Percentiles rank a stretch among this genome's conserved stretches.
These are phyloP conservation scores for Samia ricini DNA, from an alignment of 1,140 invertebrate species.

Conservation along the genomic window DNA sequence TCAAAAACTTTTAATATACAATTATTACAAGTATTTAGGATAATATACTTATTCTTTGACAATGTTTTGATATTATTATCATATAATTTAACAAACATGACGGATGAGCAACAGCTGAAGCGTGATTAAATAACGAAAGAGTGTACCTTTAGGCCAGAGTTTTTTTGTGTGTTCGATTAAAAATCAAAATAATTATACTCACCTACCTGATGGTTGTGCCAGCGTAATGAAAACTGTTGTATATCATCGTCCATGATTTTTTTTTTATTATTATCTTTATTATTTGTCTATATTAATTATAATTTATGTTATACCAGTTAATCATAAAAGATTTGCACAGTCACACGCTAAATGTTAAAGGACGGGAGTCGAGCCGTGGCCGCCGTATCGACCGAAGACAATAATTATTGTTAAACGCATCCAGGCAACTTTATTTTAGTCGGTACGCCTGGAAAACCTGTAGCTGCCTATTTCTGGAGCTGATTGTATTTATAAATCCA, in stretches of 20 bases:
- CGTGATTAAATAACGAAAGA: background rate
- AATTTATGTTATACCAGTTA: conserved; percentile 11
- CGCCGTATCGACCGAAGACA: conserved; percentile 37
- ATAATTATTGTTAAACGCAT: conserved; percentile 77
- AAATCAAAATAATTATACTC: conserved; percentile 53
- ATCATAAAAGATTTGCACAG: conserved; percentile 31
- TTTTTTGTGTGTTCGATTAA: conserved; percentile 24
- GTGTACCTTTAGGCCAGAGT: conserved; percentile 33
- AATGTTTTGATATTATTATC: background rate
- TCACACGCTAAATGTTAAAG: background rate
- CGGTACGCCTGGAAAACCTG: conserved; percentile 78
- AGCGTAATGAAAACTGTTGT: conserved; percentile 88
- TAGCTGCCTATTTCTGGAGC: conserved; percentile 79
- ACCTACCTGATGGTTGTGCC: conserved; percentile 88
- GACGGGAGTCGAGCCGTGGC: background rate
- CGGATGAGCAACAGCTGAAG: background rate
- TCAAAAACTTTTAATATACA: too few species aligned
- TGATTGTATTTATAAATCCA: conserved; percentile 78
- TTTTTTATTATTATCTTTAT: background rate
- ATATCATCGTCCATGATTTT: conserved; percentile 76
- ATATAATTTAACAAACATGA: too few species aligned
- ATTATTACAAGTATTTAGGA: too few species aligned
- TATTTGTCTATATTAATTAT: too few species aligned
- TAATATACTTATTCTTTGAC: too few species aligned
- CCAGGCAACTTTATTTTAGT: conserved; percentile 78